phyloP scores from a whole-genome alignment of 2,888 invertebrate species.

The Polymixis lichenea region DNA sequence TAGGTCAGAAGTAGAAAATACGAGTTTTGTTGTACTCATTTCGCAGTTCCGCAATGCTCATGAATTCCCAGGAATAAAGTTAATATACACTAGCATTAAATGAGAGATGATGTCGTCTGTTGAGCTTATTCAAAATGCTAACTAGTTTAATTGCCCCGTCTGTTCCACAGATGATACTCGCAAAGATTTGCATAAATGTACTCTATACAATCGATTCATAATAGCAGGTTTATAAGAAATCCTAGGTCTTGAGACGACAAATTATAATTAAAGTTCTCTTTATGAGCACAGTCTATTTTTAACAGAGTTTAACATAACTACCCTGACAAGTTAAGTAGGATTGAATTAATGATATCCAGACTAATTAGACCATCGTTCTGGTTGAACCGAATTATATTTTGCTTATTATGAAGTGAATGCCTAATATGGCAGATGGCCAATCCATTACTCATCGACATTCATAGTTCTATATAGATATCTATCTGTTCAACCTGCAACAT shows the following conservation, averaged over 20 bases:
- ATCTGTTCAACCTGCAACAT: not conserved
- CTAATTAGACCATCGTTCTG: conserved; percentile 16
- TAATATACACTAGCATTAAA: conserved; percentile 30
- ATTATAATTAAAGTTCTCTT: conserved; percentile 35
- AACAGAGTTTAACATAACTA: conserved; percentile 18
- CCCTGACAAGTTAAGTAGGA: conserved; percentile 11
- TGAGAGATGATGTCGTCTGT: conserved; percentile 9
- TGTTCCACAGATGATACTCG: conserved; percentile 49
- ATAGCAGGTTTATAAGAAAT: conserved; percentile 26
- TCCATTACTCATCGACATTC: not conserved
- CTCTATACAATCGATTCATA: conserved; percentile 51
- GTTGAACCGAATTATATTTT: conserved; percentile 1
- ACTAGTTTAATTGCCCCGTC: conserved; percentile 52
- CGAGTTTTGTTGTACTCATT: conserved; percentile 6
- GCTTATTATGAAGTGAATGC: not conserved
- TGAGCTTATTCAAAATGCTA: conserved; percentile 49
- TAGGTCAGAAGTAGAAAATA: conserved; percentile 12
- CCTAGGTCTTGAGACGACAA: conserved; percentile 17
- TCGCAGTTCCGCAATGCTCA: conserved; percentile 14
- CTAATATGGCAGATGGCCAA: not conserved
- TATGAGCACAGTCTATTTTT: conserved; percentile 30
- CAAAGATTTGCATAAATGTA: conserved; percentile 60
- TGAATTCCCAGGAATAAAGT: conserved; percentile 27
- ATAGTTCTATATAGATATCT: too few species aligned
- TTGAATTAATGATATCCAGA: conserved; percentile 20